Conservation (phyloP, 2,797 vertebrate genomes). For the Chromis chromis region DNA sequence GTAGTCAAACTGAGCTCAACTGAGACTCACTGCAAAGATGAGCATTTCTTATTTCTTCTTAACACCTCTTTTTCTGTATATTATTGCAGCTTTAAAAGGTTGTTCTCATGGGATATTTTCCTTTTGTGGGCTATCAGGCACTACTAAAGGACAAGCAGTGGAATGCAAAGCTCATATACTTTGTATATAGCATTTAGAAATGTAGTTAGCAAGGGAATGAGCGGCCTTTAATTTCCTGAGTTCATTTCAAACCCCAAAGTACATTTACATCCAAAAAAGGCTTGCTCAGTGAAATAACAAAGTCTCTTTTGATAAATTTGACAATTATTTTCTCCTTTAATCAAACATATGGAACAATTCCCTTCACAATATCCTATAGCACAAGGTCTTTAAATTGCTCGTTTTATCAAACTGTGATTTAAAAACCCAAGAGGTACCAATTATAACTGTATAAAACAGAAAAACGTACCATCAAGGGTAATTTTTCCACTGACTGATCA, state of each 20-base stretch:
- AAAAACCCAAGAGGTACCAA: not conserved
- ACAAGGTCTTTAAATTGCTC: not conserved
- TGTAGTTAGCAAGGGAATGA: not conserved
- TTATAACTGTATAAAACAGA: not conserved
- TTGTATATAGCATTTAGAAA: not conserved
- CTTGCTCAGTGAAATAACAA: not conserved
- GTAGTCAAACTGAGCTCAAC: constrained; percentile 7
- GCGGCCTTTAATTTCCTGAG: not conserved
- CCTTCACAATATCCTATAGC: not conserved
- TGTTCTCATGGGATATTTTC: not conserved
- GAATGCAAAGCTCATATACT: not conserved
- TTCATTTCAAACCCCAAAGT: not conserved
- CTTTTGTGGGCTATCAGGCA: constrained; percentile 8
- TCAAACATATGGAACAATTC: not conserved
- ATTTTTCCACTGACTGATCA: not conserved
- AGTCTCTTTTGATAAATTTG: not conserved
- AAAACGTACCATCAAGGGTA: not conserved
- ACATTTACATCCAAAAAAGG: not conserved
- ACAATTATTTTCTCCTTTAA: not conserved
- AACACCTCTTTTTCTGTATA: not conserved
- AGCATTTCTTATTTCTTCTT: too few relatives aligned
- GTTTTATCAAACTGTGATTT: not conserved
- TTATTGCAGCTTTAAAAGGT: constrained; percentile 28
- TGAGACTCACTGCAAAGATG: constrained; percentile 10
- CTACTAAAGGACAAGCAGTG: not conserved